Conservation (phyloP, 1,140 invertebrate species). For the Forficula auricularia region DNA sequence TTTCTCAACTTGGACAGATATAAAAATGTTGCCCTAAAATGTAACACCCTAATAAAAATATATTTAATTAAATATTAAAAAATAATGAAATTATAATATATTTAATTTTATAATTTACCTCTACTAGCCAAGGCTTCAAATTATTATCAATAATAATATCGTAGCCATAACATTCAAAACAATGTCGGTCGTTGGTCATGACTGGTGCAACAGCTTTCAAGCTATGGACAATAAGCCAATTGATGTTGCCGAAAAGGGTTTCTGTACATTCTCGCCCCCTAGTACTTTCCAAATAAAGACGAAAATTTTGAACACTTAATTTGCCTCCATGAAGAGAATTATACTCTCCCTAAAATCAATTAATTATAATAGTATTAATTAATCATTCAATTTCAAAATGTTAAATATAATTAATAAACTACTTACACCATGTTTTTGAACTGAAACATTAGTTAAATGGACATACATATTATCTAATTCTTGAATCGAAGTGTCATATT, state of each 20-base stretch:
- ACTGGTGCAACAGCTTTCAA: conserved; percentile 58
- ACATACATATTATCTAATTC: conserved; percentile 74
- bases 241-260: conserved; percentile 61
- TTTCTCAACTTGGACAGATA: too few species aligned
- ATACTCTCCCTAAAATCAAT: conserved; percentile 60
- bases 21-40: too few species aligned
- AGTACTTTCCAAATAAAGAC: conserved; percentile 78
- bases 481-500: conserved; percentile 47
- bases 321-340: conserved; percentile 89
- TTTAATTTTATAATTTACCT: conserved; percentile 33
- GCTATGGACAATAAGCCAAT: conserved; percentile 39
- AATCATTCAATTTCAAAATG: conserved; percentile 30
- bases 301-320: conserved; percentile 78
- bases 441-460: conserved; percentile 72
- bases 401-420: conserved; percentile 4
- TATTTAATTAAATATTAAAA: too few species aligned
- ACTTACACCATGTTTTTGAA: conserved; percentile 70
- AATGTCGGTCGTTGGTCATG: conserved; percentile 58
- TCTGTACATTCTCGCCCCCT: conserved; percentile 73
- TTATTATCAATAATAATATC: conserved; percentile 76
- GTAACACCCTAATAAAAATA: too few species aligned
- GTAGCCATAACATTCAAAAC: conserved; percentile 71
- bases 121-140: conserved; percentile 70
- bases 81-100: too few species aligned
- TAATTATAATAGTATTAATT: conserved; percentile 4